A percentile compares a stretch with the other conserved stretches of the same genome.
These are phyloP conservation scores for Neomorphus geoffroyi DNA, from an alignment of 2,797 vertebrate genomes.

Conservation along the genomic window DNA sequence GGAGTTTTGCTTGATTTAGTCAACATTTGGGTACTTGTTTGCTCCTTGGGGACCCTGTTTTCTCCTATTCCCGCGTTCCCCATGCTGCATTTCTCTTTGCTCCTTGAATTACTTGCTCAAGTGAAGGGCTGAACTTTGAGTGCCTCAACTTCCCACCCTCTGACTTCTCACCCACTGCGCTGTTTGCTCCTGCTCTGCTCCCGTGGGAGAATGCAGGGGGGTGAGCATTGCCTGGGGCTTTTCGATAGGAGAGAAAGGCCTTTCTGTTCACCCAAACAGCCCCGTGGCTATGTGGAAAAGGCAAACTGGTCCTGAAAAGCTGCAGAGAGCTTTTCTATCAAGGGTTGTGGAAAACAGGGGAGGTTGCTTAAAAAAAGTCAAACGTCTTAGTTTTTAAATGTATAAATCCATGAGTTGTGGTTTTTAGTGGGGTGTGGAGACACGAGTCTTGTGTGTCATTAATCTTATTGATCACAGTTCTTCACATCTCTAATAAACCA, in stretches of 20 bases:
- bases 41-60: not conserved
- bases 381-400: not conserved
- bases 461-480: fast-evolving
- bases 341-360: not conserved
- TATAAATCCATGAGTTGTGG: fast-evolving
- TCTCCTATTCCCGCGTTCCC: fast-evolving
- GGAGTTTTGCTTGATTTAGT: not conserved
- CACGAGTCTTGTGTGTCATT: fast-evolving
- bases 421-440: not conserved
- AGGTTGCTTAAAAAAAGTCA: not conserved
- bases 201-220: not conserved
- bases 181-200: not conserved
- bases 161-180: slow-evolving; percentile 61
- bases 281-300: not conserved
- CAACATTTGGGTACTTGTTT: slow-evolving; percentile 20
- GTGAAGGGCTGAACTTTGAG: slow-evolving; percentile 52
- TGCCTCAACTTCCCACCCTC: slow-evolving; percentile 58
- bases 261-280: not conserved
- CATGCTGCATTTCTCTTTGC: not conserved
- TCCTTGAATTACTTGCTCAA: slow-evolving; percentile 31
- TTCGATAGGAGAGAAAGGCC: not conserved
- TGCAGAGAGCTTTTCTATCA: not conserved
- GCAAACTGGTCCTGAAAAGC: not conserved
- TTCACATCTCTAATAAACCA: not conserved
- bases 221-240: not conserved